A percentile compares a stretch with the other conserved stretches of the same genome.
These are phyloP conservation scores for Julus scanicus DNA, from an alignment of 2,888 invertebrate species.

Conservation along the genomic window DNA sequence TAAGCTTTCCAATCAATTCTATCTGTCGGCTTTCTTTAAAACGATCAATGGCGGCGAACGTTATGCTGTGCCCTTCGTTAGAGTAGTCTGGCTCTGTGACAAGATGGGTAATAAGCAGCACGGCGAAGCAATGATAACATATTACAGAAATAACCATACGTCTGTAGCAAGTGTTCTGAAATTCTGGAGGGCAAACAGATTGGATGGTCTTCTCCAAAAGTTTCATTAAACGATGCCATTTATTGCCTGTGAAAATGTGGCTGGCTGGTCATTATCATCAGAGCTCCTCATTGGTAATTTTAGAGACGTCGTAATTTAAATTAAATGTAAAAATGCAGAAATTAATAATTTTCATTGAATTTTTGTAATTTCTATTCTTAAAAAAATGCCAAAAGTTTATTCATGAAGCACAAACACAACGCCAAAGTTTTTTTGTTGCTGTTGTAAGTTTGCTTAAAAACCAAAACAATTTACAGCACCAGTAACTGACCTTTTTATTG, in stretches of 20 bases:
- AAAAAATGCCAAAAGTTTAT: too few relatives aligned
- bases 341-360: too few relatives aligned
- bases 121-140: background rate
- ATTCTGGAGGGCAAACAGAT: background rate
- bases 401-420: too few relatives aligned
- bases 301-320: too few relatives aligned
- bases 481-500: too few relatives aligned
- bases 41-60: background rate
- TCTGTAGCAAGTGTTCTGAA: background rate
- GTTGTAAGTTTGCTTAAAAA: too few relatives aligned
- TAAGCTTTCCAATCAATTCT: background rate
- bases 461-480: too few relatives aligned
- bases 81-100: background rate
- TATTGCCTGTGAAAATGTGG: background rate
- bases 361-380: too few relatives aligned
- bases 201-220: slow-evolving; percentile 5
- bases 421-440: too few relatives aligned
- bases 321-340: too few relatives aligned
- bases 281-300: too few relatives aligned
- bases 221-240: background rate
- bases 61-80: background rate
- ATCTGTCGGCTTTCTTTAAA: background rate
- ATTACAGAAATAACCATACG: background rate
- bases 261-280: too few relatives aligned
- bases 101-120: background rate